These are phyloP conservation scores for Ptiloglossa arizonensis DNA, from an alignment of 1,140 invertebrate species.

Conservation along the genomic window DNA sequence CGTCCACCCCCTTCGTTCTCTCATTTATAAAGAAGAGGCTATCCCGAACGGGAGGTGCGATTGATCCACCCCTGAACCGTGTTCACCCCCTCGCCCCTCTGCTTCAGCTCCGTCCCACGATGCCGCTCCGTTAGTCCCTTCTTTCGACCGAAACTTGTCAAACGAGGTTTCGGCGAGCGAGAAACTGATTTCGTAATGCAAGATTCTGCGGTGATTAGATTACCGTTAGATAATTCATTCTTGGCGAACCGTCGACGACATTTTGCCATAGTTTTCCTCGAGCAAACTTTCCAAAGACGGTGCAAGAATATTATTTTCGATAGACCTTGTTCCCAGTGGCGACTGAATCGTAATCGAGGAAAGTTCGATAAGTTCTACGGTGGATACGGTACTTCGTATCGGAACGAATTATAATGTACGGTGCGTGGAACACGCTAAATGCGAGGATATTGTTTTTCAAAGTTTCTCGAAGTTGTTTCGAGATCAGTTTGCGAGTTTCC, in stretches of 20 bases:
- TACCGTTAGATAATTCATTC: neutral
- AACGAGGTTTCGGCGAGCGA: neutral
- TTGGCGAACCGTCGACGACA: no score
- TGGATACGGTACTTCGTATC: neutral
- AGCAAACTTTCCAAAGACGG: no score
- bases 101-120: neutral
- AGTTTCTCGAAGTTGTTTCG: no score
- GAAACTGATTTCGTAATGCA: neutral
- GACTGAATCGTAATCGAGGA: no score
- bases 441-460: no score
- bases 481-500: no score
- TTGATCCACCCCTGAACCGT: slow-evolving; percentile 70
- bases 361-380: no score
- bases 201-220: neutral
- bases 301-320: no score
- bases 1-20: slow-evolving; percentile 68
- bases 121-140: slow-evolving; percentile 36
- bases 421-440: no score
- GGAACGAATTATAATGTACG: neutral
- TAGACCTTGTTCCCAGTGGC: no score
- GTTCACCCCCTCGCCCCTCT: neutral
- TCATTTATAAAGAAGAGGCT: slow-evolving; percentile 81
- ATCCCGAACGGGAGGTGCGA: slow-evolving; percentile 69
- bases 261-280: no score
- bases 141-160: slow-evolving; percentile 19